Evolutionary conservation across 2,113 vertebrate species (phyloP).

Genomic region (Tragelaphus buxtoni): DNA sequence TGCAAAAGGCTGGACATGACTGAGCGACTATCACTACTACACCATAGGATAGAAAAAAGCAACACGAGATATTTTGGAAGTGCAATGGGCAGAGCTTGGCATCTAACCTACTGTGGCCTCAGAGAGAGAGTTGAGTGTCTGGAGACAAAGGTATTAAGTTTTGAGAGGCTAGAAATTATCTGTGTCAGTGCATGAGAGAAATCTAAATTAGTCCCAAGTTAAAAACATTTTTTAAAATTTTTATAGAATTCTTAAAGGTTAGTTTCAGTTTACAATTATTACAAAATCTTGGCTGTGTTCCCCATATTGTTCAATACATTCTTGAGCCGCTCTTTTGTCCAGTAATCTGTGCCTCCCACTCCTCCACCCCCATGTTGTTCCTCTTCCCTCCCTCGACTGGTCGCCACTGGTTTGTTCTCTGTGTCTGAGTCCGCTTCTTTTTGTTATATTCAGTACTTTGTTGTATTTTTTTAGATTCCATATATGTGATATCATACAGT

Average conservation of each 20-base stretch:
- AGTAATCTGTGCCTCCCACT: background rate
- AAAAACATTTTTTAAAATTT: background rate
- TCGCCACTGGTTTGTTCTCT: background rate
- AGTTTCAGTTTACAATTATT: background rate
- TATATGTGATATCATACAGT: background rate
- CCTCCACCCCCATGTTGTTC: background rate
- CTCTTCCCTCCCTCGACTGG: background rate
- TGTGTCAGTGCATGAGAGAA: background rate
- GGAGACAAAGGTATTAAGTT: background rate
- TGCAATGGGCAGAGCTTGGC: background rate
- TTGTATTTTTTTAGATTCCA: background rate
- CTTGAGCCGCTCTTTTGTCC: background rate
- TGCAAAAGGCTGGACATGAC: background rate
- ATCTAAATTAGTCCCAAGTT: background rate
- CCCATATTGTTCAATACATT: background rate
- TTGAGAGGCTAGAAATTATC: background rate
- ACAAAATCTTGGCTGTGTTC: background rate
- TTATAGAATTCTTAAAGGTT: background rate
- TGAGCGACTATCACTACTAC: background rate
- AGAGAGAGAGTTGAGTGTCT: background rate
- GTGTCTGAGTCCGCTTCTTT: background rate
- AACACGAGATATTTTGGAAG: background rate
- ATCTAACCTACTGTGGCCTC: background rate
- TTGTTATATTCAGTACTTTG: background rate
- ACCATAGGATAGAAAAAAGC: background rate